Evolutionary conservation across 2,113 vertebrate genomes (phyloP).

Genomic region (Uria lomvia): DNA sequence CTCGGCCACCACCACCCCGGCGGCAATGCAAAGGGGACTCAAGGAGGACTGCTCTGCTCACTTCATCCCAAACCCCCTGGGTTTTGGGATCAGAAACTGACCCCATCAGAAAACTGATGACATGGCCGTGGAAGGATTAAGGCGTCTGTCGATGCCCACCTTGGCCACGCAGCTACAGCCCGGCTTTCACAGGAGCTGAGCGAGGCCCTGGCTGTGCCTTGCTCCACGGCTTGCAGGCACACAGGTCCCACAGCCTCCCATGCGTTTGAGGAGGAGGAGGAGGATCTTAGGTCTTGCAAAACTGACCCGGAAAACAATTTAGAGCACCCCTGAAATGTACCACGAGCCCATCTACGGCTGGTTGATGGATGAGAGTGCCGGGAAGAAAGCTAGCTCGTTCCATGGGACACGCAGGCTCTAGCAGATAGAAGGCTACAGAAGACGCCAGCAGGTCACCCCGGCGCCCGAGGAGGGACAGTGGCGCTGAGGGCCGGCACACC

Average conservation of each 20-base stretch:
- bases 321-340: background rate
- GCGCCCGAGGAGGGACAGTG: background rate
- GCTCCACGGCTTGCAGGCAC: background rate
- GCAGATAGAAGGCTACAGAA: background rate
- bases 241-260: background rate
- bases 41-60: background rate
- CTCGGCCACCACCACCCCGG: background rate
- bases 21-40: accelerated
- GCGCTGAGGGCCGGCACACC: background rate
- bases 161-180: background rate
- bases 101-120: background rate
- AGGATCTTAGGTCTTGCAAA: background rate
- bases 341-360: background rate
- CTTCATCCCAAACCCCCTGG: accelerated
- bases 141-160: background rate
- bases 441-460: accelerated
- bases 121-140: background rate
- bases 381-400: background rate
- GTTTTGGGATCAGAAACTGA: too few species aligned
- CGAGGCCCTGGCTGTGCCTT: background rate
- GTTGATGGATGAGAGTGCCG: accelerated
- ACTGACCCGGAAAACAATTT: background rate
- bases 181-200: accelerated
- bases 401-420: accelerated
- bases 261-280: background rate